These are phyloP conservation scores for Leucophenga maculata DNA, from an alignment of 2,888 invertebrate species.

Conservation along the genomic window DNA sequence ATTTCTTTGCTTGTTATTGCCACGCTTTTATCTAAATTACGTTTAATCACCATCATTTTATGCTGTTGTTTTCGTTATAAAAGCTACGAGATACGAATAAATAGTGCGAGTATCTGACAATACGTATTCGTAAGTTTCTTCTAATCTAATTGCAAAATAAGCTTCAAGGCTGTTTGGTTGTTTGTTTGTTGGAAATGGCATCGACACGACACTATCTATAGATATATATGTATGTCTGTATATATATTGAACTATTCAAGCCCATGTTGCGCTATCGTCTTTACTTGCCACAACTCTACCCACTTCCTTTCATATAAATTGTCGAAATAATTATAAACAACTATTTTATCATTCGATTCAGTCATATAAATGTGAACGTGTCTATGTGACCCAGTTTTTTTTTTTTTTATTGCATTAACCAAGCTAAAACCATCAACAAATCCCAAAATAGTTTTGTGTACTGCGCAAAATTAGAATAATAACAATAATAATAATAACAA, in stretches of 20 bases:
- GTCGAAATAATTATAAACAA: slow-evolving; percentile 14
- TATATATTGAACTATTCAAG: slow-evolving; percentile 38
- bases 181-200: slow-evolving; percentile 28
- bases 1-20: background rate
- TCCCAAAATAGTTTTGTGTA: slow-evolving; percentile 9
- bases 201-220: slow-evolving; percentile 43
- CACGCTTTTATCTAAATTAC: slow-evolving; percentile 63
- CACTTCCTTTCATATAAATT: background rate
- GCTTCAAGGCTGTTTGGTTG: slow-evolving; percentile 38
- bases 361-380: no score
- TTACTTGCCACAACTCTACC: slow-evolving; percentile 10
- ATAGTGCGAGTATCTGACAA: no score
- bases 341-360: slow-evolving; percentile 8
- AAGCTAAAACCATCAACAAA: background rate
- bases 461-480: background rate
- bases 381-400: background rate
- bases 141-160: slow-evolving; percentile 65
- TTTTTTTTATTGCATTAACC: background rate
- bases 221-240: slow-evolving; percentile 36
- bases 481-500: slow-evolving; percentile 3
- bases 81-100: no score
- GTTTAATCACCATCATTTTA: slow-evolving; percentile 64
- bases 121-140: no score
- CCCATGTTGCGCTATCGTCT: slow-evolving; percentile 34
- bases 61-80: slow-evolving; percentile 64